Percentiles rank a stretch among this genome's conserved stretches.
These are phyloP conservation scores for Lutjanus campechanus DNA, from an alignment of 2,797 vertebrate species.

Conservation along the genomic window DNA sequence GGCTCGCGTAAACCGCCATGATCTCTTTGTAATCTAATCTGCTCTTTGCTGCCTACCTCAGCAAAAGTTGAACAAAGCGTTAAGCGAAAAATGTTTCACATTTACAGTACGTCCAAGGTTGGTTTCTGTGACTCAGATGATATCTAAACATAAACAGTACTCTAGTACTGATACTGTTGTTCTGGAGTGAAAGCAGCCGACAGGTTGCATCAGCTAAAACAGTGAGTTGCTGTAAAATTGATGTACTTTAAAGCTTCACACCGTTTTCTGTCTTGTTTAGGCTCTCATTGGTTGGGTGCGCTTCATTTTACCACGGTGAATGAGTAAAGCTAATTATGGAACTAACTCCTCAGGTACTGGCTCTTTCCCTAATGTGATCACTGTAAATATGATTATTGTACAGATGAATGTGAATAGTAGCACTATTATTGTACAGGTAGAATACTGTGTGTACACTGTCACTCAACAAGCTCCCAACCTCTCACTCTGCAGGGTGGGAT, in stretches of 20 bases:
- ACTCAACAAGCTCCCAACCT: constrained; percentile 54
- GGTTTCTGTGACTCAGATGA: constrained; percentile 32
- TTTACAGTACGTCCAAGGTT: not conserved
- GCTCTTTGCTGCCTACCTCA: constrained; percentile 65
- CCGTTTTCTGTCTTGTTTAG: constrained; percentile 50
- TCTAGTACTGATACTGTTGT: constrained; percentile 23
- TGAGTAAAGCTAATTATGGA: constrained; percentile 68
- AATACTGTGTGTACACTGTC: constrained; percentile 72
- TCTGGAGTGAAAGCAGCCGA: constrained; percentile 30
- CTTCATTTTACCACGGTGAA: constrained; percentile 60
- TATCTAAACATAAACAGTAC: constrained; percentile 12
- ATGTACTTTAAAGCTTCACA: constrained; percentile 27
- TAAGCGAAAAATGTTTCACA: not conserved
- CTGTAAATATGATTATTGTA: constrained; percentile 84
- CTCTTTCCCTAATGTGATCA: constrained; percentile 78
- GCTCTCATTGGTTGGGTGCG: constrained; percentile 42
- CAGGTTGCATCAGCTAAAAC: constrained; percentile 25
- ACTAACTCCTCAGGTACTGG: constrained; percentile 82
- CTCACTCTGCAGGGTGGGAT: constrained; percentile 52
- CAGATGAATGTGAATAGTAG: constrained; percentile 84
- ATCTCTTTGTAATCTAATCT: constrained; percentile 33
- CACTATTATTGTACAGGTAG: constrained; percentile 84
- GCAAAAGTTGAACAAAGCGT: constrained; percentile 45
- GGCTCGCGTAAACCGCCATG: constrained; percentile 1
- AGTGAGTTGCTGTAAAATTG: constrained; percentile 25